Percentiles rank a stretch among this genome's conserved stretches.
Conservation (phyloP, 2,113 vertebrate species). For the Mungos mungo region DNA sequence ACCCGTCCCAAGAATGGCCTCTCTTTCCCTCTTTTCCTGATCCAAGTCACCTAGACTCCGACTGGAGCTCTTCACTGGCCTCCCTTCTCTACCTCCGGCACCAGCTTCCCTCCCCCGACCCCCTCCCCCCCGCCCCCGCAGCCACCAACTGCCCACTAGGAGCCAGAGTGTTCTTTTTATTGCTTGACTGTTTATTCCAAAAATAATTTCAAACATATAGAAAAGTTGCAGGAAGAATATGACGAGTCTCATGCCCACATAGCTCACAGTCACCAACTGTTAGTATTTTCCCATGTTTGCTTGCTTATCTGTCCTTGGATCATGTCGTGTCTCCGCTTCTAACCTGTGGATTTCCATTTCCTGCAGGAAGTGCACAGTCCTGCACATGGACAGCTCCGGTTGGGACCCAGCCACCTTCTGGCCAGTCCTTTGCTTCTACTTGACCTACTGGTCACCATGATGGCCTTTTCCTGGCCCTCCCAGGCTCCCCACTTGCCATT, state of each 20-base stretch:
- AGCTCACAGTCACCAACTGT: not conserved
- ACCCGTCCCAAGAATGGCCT: not conserved
- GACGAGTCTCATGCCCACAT: not conserved
- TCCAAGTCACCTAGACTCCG: not conserved
- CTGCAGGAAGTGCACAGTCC: not conserved
- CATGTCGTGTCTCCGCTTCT: rapidly evolving
- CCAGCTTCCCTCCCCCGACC: not conserved
- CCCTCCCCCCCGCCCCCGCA: rapidly evolving
- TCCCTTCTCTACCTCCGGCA: too few relatives aligned
- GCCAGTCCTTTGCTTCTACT: not conserved
- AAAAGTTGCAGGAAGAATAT: not conserved
- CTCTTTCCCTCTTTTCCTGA: not conserved
- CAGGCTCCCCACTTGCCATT: not conserved
- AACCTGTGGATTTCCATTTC: not conserved
- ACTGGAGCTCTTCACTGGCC: not conserved
- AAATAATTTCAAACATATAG: not conserved
- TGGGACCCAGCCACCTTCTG: not conserved
- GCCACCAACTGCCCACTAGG: not conserved
- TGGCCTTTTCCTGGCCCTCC: not conserved
- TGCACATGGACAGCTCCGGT: too few relatives aligned
- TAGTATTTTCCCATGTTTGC: not conserved
- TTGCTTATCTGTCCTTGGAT: not conserved
- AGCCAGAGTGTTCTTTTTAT: not conserved
- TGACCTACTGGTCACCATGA: not conserved
- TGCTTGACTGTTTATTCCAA: not conserved